phyloP scores from a whole-genome alignment of 2,113 vertebrate genomes.

The Ancistrus triradiatus region DNA sequence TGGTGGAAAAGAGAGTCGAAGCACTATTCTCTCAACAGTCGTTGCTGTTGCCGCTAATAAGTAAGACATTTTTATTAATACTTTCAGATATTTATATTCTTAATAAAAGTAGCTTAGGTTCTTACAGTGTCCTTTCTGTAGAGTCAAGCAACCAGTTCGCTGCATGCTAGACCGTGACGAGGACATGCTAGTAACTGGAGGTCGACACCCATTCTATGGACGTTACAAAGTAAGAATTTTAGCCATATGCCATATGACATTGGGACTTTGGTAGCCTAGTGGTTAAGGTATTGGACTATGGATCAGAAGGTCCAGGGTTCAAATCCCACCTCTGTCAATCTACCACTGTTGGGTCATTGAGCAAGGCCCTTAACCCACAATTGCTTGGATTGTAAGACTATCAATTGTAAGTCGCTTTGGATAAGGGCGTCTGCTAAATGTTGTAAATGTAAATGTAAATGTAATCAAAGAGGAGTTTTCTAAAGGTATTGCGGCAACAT shows the following conservation, averaged over 20 bases:
- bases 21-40: slow-evolving; percentile 73
- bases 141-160: slow-evolving; percentile 78
- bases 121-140: slow-evolving; percentile 39
- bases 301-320: too few species aligned
- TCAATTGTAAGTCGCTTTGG: too few species aligned
- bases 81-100: background rate
- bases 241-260: background rate
- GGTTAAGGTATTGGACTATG: too few species aligned
- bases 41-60: slow-evolving; percentile 86
- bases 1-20: slow-evolving; percentile 90
- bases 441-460: too few species aligned
- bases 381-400: too few species aligned
- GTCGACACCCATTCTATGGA: slow-evolving; percentile 87
- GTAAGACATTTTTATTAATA: slow-evolving; percentile 57
- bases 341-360: too few species aligned
- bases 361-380: too few species aligned
- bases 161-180: slow-evolving; percentile 94
- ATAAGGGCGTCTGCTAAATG: too few species aligned
- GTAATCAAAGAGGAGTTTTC: too few species aligned
- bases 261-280: too few species aligned
- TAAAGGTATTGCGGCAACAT: too few species aligned
- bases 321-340: too few species aligned
- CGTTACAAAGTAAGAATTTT: slow-evolving; percentile 79
- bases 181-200: slow-evolving; percentile 92
- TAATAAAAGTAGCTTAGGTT: background rate